Evolutionary conservation across 1,140 invertebrate genomes (phyloP), one percentile per base, ranked within the genome.

Genomic region (Leptinotarsa undecemlineata): DNA sequence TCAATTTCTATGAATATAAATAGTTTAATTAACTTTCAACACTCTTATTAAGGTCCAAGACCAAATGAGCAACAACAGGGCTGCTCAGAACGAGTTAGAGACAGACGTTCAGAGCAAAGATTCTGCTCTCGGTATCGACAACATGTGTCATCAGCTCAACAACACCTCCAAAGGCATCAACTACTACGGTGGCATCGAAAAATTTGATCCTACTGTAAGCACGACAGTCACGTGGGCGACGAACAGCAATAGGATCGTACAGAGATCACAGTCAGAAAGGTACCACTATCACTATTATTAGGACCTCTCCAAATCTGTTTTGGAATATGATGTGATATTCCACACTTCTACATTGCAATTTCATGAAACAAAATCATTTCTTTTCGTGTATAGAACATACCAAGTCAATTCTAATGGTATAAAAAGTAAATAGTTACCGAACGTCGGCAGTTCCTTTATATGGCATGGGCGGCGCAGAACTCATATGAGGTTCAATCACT

Each of bases 161-260:
- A 97, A 97, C 86, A 90, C 90, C 78, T 95, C 93, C 6, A 88
- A 92, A 77, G 95, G 94, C 17, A 92, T 97, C 72, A 94, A 95
- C 80, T 96, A 95, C 85, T 95, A 94, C 85, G 93, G 94, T 21
- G 95, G 95, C 74, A 96, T 97, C 78, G 95, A 98, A 86, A 94
- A 92, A 86, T 93, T 91, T 81, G 94, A 97, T 89, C 92, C 94
- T 66, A 95, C 94, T 19, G 89, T 94, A 47, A 94, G 91, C 77
- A 93, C 93, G 75, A 92, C 93, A 71, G 91, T 93, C 78, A 92
- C 92, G 6, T 70, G 68, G 68, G 47, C 68, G 1, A 48, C 42
- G 20, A 70, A 70, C 19, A 70, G 68, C 20, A 70, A 70, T 3
- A 70, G 68, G 20, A 70, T 70, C 11, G 68, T 70, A 14, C 68